phyloP scores from a whole-genome alignment of 2,888 invertebrate species.

The Aporophyla nigra region DNA sequence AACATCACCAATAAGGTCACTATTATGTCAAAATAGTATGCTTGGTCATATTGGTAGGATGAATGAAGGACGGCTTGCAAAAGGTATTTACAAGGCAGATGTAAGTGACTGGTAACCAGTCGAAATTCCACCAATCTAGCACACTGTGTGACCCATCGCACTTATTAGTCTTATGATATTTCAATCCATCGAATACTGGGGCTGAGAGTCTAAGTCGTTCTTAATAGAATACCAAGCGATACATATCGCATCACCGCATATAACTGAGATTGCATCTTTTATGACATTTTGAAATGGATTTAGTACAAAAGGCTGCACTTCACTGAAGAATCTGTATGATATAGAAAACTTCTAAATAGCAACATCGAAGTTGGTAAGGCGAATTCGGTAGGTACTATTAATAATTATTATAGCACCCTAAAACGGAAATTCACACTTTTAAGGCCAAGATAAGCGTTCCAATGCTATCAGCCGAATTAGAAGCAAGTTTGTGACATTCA shows the following conservation, averaged over 20 bases:
- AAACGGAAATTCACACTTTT: constrained; percentile 16
- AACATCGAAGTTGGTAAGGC: background rate
- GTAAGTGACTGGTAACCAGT: too few relatives aligned
- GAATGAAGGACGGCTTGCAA: too few relatives aligned
- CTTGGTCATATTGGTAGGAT: too few relatives aligned
- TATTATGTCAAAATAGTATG: too few relatives aligned
- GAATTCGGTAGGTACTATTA: background rate
- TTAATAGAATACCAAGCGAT: background rate
- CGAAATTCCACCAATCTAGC: too few relatives aligned
- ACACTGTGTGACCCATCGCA: too few relatives aligned
- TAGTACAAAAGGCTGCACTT: too few relatives aligned
- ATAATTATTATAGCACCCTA: background rate
- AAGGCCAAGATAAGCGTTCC: constrained; percentile 33
- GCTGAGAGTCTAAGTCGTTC: background rate
- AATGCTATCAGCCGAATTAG: constrained; percentile 37
- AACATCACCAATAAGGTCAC: too few relatives aligned
- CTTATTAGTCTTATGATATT: too few relatives aligned
- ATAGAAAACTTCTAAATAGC: background rate
- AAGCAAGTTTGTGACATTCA: constrained; percentile 41
- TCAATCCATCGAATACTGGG: background rate
- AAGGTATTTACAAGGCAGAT: too few relatives aligned
- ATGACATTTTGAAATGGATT: background rate
- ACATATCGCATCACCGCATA: background rate
- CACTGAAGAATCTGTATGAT: background rate
- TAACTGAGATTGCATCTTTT: background rate